These are phyloP conservation scores for Pandemis heparana DNA, from an alignment of 2,888 invertebrate species.

Conservation along the genomic window DNA sequence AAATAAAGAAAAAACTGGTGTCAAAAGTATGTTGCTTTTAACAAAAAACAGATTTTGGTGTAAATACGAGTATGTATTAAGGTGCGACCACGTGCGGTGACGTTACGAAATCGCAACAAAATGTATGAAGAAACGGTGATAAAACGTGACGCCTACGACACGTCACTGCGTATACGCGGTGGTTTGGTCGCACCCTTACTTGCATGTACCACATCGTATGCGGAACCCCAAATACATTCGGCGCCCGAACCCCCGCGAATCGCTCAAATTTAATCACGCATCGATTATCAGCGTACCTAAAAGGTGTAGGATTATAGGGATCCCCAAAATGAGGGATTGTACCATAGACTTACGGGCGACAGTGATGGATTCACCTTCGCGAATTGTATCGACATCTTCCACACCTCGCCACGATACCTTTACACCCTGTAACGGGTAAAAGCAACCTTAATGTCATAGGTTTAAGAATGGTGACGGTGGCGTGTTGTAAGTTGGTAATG, in stretches of 20 bases:
- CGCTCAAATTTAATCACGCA: slow-evolving; percentile 40
- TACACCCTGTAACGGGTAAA: slow-evolving; percentile 29
- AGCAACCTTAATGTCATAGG: slow-evolving; percentile 15
- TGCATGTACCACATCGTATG: neutral
- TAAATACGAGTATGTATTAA: too few species aligned
- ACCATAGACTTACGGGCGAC: slow-evolving; percentile 58
- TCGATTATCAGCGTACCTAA: slow-evolving; percentile 46
- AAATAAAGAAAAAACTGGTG: too few species aligned
- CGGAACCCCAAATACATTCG: slow-evolving; percentile 7
- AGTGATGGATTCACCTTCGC: slow-evolving; percentile 68
- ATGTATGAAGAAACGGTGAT: too few species aligned
- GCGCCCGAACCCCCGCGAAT: neutral
- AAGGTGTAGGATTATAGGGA: slow-evolving; percentile 50
- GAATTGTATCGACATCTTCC: slow-evolving; percentile 49
- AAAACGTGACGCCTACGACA: too few species aligned
- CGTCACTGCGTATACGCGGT: too few species aligned
- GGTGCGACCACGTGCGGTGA: too few species aligned
- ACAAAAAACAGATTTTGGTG: too few species aligned
- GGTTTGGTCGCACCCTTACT: too few species aligned
- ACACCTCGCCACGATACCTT: slow-evolving; percentile 48
- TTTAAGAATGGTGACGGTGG: neutral
- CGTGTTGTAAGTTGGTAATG: slow-evolving; percentile 18
- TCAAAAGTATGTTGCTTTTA: too few species aligned
- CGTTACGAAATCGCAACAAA: too few species aligned
- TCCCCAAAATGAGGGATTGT: slow-evolving; percentile 57